Evolutionary conservation across 2,113 vertebrate species (phyloP).

Genomic region (Thinocorus orbignyianus): DNA sequence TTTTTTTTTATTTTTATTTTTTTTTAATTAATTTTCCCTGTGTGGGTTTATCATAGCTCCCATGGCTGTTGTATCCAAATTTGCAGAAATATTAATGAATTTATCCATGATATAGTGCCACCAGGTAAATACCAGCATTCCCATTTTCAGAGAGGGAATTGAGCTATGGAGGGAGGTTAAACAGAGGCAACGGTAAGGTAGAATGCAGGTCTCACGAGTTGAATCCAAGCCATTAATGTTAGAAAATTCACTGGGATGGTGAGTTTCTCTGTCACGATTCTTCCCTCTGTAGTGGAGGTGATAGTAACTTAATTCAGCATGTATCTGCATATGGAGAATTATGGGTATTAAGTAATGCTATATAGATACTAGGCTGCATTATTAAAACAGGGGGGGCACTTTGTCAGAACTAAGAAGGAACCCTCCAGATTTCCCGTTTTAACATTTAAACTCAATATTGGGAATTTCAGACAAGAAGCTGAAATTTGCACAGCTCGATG

Average conservation of each 20-base stretch:
- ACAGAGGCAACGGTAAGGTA: background rate
- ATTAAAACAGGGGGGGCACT: background rate
- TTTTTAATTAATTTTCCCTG: background rate
- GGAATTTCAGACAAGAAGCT: conserved; percentile 38
- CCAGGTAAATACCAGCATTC: background rate
- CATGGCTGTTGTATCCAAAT: background rate
- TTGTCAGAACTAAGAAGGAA: background rate
- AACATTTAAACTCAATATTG: conserved; percentile 56
- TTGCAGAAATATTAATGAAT: background rate
- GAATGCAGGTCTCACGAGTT: background rate
- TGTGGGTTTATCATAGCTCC: background rate
- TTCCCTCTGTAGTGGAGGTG: background rate
- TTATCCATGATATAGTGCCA: background rate
- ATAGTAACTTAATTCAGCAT: background rate
- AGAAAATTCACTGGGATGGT: background rate
- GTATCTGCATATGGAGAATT: background rate
- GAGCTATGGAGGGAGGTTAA: background rate
- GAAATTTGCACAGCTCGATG: conserved; percentile 54
- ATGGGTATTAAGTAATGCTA: background rate
- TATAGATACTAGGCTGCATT: background rate
- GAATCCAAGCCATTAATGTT: background rate
- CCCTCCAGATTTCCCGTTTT: background rate
- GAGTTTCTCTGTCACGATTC: background rate
- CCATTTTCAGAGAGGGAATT: background rate
- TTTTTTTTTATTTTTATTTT: background rate